phyloP scores from a whole-genome alignment of 1,140 invertebrate genomes.

The Drosophila albomicans region DNA sequence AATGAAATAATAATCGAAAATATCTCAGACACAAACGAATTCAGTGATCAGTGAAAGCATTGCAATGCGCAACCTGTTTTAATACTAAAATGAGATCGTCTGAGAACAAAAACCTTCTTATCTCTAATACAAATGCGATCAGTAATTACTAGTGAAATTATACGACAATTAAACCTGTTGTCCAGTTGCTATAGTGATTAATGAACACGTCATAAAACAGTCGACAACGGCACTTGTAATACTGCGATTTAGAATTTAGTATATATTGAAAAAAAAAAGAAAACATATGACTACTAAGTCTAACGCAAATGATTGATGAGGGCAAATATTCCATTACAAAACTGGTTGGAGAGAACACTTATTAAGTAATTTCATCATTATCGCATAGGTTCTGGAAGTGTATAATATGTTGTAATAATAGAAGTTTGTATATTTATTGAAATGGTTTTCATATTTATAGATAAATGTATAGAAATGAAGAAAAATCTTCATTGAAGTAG shows the following conservation, averaged over 20 bases:
- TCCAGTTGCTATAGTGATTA: too few species aligned
- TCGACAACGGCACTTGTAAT: background rate
- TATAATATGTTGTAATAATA: too few species aligned
- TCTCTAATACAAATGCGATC: background rate
- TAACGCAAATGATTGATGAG: too few species aligned
- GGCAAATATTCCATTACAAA: too few species aligned
- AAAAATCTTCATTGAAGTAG: too few species aligned
- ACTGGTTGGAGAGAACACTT: too few species aligned
- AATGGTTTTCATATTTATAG: too few species aligned
- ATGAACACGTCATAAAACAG: background rate
- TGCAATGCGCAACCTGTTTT: background rate
- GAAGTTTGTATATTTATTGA: too few species aligned
- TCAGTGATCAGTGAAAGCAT: background rate
- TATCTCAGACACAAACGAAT: slow-evolving; percentile 1
- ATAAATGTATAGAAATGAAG: too few species aligned
- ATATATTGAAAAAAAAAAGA: background rate
- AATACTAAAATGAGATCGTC: background rate
- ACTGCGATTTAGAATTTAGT: background rate
- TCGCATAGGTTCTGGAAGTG: too few species aligned
- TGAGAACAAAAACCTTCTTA: background rate
- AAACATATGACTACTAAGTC: too few species aligned
- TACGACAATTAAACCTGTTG: background rate
- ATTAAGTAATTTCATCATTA: too few species aligned
- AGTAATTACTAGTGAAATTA: background rate
- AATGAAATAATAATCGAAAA: background rate